phyloP scores from a whole-genome alignment of 2,113 vertebrate species.

The Chrysemys picta region DNA sequence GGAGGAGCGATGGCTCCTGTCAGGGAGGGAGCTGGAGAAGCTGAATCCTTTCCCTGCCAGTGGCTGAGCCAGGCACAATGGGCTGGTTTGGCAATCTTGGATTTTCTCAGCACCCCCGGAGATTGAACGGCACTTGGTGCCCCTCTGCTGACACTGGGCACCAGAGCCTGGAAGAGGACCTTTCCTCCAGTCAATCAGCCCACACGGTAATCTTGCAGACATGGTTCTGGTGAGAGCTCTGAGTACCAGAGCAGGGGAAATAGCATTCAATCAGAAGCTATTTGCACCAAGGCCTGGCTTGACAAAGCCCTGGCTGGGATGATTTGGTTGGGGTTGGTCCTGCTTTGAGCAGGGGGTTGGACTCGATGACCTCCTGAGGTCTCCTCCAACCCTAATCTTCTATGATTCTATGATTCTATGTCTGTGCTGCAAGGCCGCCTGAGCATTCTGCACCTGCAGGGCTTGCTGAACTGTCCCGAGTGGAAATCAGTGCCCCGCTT shows the following conservation, averaged over 20 bases:
- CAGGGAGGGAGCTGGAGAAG: not conserved
- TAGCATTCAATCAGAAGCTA: not conserved
- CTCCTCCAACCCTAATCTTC: too few relatives aligned
- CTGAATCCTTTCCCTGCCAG: not conserved
- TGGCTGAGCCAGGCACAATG: not conserved
- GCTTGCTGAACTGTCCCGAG: too few relatives aligned
- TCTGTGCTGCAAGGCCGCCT: too few relatives aligned
- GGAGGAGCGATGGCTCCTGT: not conserved
- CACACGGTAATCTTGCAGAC: accelerated
- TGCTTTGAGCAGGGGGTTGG: too few relatives aligned
- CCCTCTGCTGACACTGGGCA: not conserved
- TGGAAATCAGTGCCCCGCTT: too few relatives aligned
- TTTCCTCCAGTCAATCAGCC: not conserved
- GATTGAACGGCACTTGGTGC: not conserved
- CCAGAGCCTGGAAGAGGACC: not conserved
- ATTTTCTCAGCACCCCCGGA: not conserved
- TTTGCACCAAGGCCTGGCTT: too few relatives aligned
- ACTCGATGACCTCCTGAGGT: too few relatives aligned
- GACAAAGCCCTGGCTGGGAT: too few relatives aligned
- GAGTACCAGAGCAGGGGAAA: accelerated
- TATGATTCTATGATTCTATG: too few relatives aligned
- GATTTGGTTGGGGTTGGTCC: too few relatives aligned
- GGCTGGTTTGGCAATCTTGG: not conserved
- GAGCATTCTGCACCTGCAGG: too few relatives aligned
- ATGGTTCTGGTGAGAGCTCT: accelerated